A percentile compares a stretch with the other conserved stretches of the same genome.
Conservation (phyloP, 1,140 invertebrate species). For the Metopolophium dirhodum region DNA sequence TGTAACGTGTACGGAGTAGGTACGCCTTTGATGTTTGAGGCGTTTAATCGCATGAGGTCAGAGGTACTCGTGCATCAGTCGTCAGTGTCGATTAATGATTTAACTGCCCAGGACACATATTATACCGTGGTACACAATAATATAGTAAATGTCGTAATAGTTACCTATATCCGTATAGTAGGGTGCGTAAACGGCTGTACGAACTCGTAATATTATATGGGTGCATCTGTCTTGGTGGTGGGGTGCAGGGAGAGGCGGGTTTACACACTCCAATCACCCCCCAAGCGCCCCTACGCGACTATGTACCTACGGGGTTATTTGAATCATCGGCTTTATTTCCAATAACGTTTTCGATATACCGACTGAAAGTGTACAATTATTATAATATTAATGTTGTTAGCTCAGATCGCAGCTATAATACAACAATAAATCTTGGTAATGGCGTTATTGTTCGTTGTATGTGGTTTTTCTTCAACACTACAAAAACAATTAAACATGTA, state of each 20-base stretch:
- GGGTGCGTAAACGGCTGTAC: background rate
- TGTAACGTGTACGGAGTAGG: too few relatives aligned
- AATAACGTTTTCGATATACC: background rate
- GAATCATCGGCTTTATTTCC: background rate
- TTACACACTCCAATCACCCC: background rate
- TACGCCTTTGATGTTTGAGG: background rate
- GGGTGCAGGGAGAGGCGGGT: background rate
- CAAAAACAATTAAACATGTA: too few relatives aligned
- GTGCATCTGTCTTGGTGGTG: background rate
- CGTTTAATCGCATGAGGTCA: background rate
- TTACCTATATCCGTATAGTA: background rate
- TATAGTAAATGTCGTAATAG: background rate
- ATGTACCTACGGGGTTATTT: background rate
- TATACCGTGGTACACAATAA: background rate
- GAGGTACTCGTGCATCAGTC: background rate
- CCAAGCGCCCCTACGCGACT: background rate
- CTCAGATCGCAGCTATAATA: background rate
- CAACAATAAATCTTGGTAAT: background rate
- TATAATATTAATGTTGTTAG: background rate
- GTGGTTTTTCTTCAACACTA: background rate
- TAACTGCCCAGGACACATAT: background rate
- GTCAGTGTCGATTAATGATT: background rate
- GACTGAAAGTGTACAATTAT: background rate
- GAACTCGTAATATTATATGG: background rate
- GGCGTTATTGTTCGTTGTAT: background rate